Evolutionary conservation across 30 jellyfish, hydroid and myxozoan species (phyloP).

Genomic region (Sanderia malayensis): DNA sequence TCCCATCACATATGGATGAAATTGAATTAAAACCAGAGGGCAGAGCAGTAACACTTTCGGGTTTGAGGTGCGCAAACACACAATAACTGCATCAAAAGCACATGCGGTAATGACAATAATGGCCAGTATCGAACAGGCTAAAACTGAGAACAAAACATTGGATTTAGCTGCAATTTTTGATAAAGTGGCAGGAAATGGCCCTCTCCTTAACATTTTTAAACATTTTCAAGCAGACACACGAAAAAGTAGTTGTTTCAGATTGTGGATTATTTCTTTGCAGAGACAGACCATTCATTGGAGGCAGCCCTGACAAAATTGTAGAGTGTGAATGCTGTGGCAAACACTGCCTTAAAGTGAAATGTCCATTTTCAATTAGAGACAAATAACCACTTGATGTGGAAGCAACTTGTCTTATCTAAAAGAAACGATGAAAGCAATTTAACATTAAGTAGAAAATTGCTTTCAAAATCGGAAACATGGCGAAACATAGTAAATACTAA

Average conservation of each 20-base stretch:
- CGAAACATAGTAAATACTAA: too few species aligned
- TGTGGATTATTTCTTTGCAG: conserved; percentile 17
- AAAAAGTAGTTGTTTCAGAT: conserved; percentile 8
- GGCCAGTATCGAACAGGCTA: conserved; percentile 5
- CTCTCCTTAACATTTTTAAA: conserved; percentile 5
- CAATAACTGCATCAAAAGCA: conserved; percentile 41
- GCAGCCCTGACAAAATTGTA: conserved; percentile 6
- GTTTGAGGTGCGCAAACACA: conserved; percentile 27
- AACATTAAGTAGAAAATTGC: too few species aligned
- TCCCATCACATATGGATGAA: conserved; percentile 1
- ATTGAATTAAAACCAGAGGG: conserved; percentile 33
- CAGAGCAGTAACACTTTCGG: conserved; percentile 30
- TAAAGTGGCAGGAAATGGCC: neutral
- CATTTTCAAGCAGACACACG: neutral
- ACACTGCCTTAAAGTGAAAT: conserved; percentile 13
- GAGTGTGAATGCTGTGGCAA: conserved; percentile 12
- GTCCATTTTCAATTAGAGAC: conserved; percentile 28
- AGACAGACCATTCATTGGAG: conserved; percentile 10
- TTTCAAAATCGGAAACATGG: too few species aligned
- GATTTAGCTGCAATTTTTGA: neutral
- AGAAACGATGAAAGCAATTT: neutral
- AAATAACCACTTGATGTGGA: conserved; percentile 3
- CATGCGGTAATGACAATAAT: conserved; percentile 10
- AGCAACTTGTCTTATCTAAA: too few species aligned
- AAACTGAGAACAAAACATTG: neutral